Percentiles rank a stretch among this genome's conserved stretches.
Conservation (phyloP, 2,888 invertebrate species). For the Cephus runcator region DNA sequence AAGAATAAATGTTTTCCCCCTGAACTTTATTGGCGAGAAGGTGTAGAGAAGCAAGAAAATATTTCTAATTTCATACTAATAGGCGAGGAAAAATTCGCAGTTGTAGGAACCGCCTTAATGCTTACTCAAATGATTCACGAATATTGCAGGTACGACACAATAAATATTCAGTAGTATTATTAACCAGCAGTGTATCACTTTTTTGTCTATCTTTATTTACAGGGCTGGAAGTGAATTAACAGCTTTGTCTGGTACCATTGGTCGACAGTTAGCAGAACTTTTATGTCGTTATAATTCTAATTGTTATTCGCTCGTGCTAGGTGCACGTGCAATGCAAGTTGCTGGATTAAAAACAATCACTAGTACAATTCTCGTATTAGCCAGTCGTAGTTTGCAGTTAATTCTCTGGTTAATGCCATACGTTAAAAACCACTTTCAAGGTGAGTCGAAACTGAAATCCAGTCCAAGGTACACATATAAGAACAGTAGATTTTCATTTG, state of each 20-base stretch:
- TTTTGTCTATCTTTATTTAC: conserved; percentile 18
- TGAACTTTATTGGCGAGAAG: conserved; percentile 49
- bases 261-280: conserved; percentile 88
- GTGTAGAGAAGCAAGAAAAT: conserved; percentile 55
- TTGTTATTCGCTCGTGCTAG: conserved; percentile 93
- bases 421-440: conserved; percentile 76
- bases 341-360: conserved; percentile 95
- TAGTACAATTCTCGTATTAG: conserved; percentile 90
- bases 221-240: conserved; percentile 71
- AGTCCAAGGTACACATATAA: not conserved
- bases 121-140: conserved; percentile 91
- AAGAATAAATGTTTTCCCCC: conserved; percentile 68
- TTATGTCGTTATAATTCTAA: conserved; percentile 88
- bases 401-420: conserved; percentile 83
- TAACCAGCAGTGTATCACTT: not conserved
- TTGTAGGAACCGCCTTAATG: conserved; percentile 85
- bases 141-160: conserved; percentile 76
- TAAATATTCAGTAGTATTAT: not conserved
- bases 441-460: conserved; percentile 39
- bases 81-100: conserved; percentile 78
- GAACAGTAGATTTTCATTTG: not conserved
- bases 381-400: conserved; percentile 84
- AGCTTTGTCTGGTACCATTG: conserved; percentile 82
- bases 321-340: conserved; percentile 95
- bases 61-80: conserved; percentile 67